Conservation (phyloP, 2,113 vertebrate species). For the Psephotus haematonotus region DNA sequence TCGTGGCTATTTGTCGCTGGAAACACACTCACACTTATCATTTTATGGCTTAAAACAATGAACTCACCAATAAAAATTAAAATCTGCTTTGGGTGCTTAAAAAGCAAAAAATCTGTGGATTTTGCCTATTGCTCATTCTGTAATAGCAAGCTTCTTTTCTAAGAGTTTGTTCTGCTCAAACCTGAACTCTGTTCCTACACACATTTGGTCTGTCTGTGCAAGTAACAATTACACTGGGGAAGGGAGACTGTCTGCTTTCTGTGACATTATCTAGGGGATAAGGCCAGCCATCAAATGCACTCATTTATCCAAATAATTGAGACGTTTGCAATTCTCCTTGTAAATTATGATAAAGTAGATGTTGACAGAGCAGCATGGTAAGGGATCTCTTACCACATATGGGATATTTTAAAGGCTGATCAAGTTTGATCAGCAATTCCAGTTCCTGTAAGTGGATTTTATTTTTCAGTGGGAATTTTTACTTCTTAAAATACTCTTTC, state of each 20-base stretch:
- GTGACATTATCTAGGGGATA: background rate
- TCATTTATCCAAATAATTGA: conserved; percentile 25
- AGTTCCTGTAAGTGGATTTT: background rate
- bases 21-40: background rate
- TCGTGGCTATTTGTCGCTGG: background rate
- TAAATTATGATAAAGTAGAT: conserved; percentile 39
- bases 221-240: background rate
- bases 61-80: background rate
- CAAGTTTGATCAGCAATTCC: background rate
- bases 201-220: background rate
- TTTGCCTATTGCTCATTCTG: background rate
- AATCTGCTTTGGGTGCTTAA: background rate
- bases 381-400: background rate
- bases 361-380: background rate
- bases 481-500: background rate
- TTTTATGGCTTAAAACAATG: background rate
- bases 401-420: background rate
- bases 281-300: background rate
- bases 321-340: background rate
- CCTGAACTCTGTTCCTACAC: background rate
- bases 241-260: background rate
- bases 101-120: background rate
- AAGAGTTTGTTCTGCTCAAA: background rate
- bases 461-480: background rate
- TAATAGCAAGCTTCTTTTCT: background rate